These are phyloP conservation scores for Coturnix japonica DNA, from an alignment of 2,113 vertebrate genomes.

Conservation along the genomic window DNA sequence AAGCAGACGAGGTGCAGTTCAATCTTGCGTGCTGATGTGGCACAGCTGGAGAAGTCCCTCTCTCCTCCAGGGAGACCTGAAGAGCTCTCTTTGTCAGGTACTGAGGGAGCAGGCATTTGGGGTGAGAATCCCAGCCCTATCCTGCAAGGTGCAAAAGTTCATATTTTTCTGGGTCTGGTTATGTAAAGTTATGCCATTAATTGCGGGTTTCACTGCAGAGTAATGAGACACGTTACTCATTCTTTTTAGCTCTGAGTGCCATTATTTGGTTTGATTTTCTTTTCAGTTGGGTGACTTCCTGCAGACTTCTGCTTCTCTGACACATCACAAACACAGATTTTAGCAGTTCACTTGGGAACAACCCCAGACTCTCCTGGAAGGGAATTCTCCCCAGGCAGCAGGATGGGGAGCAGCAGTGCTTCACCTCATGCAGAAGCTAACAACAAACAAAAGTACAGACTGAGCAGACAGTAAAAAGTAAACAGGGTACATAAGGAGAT, in stretches of 20 bases:
- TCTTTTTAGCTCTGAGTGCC: neutral
- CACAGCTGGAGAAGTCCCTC: neutral
- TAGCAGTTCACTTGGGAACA: fast-evolving
- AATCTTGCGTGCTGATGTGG: neutral
- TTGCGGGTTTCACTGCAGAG: neutral
- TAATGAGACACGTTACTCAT: neutral
- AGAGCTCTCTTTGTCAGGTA: neutral
- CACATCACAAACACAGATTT: neutral
- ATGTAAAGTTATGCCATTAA: neutral
- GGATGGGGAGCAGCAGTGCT: neutral
- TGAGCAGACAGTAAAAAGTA: fast-evolving
- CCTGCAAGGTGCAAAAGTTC: neutral
- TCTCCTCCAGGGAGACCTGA: neutral
- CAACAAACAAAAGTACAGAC: neutral
- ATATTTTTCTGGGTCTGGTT: neutral
- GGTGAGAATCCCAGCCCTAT: neutral
- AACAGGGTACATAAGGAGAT: neutral
- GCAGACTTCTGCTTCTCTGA: neutral
- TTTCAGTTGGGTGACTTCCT: neutral
- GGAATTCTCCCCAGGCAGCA: neutral
- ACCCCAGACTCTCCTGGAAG: neutral
- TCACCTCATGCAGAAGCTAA: neutral
- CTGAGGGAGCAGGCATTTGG: fast-evolving
- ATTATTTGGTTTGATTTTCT: neutral
- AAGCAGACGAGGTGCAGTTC: neutral